These are phyloP conservation scores for Cotesia vestalis DNA, from an alignment of 1,140 invertebrate genomes.

Conservation along the genomic window DNA sequence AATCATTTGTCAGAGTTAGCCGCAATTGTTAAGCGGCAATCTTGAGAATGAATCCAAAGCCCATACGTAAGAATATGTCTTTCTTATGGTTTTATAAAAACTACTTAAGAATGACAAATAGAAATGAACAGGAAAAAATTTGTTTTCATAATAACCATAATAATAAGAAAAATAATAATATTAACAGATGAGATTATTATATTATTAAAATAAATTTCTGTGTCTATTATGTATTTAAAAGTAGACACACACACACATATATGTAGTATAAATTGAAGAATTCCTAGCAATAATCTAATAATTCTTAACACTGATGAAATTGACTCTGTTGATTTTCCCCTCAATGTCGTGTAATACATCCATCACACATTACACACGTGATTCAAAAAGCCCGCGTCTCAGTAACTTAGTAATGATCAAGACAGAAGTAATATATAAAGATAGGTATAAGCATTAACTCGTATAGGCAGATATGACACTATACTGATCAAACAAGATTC, in stretches of 20 bases:
- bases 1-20: slow-evolving; percentile 60
- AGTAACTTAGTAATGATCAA: background rate
- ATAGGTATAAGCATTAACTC: background rate
- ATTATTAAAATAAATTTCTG: slow-evolving; percentile 1
- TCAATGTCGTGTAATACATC: background rate
- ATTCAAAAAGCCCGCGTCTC: slow-evolving; percentile 28
- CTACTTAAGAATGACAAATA: background rate
- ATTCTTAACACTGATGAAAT: slow-evolving; percentile 8
- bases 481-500: too few species aligned
- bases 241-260: background rate
- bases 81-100: background rate
- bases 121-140: background rate
- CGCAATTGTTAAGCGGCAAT: slow-evolving; percentile 51
- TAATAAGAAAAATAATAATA: too few species aligned
- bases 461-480: background rate
- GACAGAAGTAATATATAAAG: background rate
- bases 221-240: too few species aligned
- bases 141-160: too few species aligned
- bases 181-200: background rate
- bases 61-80: background rate
- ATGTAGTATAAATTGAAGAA: background rate
- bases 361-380: slow-evolving; percentile 18
- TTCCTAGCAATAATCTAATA: background rate
- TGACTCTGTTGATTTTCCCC: background rate
- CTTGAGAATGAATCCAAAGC: slow-evolving; percentile 27